phyloP scores from a whole-genome alignment of 2,888 invertebrate genomes.

The Stenurella melanura region DNA sequence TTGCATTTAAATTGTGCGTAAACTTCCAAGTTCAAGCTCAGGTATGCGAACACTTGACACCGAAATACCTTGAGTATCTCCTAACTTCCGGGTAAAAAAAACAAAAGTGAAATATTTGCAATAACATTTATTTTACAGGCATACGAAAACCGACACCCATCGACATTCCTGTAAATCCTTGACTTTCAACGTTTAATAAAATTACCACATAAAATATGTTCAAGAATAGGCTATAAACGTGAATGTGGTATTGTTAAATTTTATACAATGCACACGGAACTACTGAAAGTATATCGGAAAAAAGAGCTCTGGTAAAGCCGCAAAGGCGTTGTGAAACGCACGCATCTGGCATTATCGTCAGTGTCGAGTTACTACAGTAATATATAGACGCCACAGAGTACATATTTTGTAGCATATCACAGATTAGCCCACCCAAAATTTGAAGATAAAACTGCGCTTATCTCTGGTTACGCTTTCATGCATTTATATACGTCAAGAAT shows the following conservation, averaged over 20 bases:
- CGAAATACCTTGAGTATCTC: not conserved
- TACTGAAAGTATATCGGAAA: constrained; percentile 14
- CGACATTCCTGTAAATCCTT: constrained; percentile 15
- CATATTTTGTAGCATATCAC: constrained; percentile 14
- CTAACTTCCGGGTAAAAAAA: not conserved
- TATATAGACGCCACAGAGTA: constrained; percentile 24
- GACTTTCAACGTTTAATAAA: constrained; percentile 26
- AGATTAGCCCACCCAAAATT: constrained; percentile 36
- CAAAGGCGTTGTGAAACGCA: constrained; percentile 18
- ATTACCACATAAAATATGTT: constrained; percentile 11
- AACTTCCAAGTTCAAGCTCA: not conserved
- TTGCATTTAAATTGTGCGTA: not conserved
- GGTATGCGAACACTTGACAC: not conserved
- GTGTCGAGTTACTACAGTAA: constrained; percentile 23
- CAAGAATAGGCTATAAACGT: constrained; percentile 27
- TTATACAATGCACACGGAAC: constrained; percentile 38
- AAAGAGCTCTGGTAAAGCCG: constrained; percentile 9
- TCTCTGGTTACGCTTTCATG: constrained; percentile 5
- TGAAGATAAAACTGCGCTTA: constrained; percentile 12
- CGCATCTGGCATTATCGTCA: constrained; percentile 13
- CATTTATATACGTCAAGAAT: constrained; percentile 2
- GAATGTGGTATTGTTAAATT: constrained; percentile 31
- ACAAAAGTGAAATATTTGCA: not conserved
- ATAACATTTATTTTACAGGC: constrained; percentile 13
- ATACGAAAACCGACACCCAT: not conserved